phyloP scores from a whole-genome alignment of 1,140 invertebrate genomes.

The Gonioctena quinquepunctata region DNA sequence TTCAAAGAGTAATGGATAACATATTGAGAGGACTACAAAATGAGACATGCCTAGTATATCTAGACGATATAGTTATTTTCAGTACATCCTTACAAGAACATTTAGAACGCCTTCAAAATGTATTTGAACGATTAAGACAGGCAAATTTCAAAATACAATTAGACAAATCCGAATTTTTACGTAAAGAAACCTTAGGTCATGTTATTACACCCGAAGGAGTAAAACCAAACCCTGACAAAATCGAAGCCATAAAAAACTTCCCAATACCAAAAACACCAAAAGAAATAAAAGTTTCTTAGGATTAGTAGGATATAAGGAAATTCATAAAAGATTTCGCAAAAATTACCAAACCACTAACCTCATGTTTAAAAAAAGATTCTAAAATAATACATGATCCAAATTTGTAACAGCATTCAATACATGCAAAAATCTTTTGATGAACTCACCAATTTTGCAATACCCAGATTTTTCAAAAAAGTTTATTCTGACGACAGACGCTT shows the following conservation, averaged over 20 bases:
- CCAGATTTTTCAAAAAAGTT: no score
- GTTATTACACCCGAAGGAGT: constrained; percentile 14
- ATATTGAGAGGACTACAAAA: constrained; percentile 16
- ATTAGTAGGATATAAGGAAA: no score
- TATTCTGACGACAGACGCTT: no score
- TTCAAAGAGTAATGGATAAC: constrained; percentile 26
- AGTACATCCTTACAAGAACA: constrained; percentile 11
- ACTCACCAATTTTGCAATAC: no score
- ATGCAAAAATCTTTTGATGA: constrained; percentile 12
- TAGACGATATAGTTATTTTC: no score
- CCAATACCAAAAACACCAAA: constrained; percentile 21
- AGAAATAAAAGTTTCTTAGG: constrained; percentile 22
- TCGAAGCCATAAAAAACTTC: constrained; percentile 18
- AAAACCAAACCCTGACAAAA: no score
- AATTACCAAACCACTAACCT: constrained; percentile 19
- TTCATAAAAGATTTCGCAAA: constrained; percentile 23
- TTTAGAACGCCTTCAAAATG: no score
- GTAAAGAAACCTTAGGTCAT: constrained; percentile 21
- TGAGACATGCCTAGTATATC: constrained; percentile 17
- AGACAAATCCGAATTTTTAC: no score
- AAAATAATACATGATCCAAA: background rate
- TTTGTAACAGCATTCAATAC: background rate
- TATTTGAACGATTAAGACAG: constrained; percentile 10
- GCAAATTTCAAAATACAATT: no score
- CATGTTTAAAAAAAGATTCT: constrained; percentile 11